Evolutionary conservation across 2,888 invertebrate species (phyloP), one percentile per base, ranked within the genome.

Genomic region (Troides oblongomaculatus): DNA sequence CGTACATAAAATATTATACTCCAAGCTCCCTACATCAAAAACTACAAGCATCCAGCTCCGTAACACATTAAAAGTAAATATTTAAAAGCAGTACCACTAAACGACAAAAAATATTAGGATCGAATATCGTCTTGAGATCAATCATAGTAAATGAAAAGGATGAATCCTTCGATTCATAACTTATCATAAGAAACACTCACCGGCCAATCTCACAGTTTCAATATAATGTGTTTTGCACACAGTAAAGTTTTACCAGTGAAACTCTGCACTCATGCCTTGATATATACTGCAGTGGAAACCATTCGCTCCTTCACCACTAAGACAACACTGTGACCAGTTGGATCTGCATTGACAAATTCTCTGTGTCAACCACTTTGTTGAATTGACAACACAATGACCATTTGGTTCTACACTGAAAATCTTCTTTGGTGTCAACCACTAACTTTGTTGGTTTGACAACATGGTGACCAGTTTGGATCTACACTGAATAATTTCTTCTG

Each of bases 121-220:
- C 90, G 90, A 91, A 90, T 88, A 90, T 88, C 88, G 88, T 89
- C 85, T 87, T 92, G 92, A 92, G 92, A 92, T 92, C 92, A 92
- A 88, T 89, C 85, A 83, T 85, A 87, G 87, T 85, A 82, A 84
- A 83, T 84, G 85, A 71, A 84, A 83, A 80, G 83, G 80, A 77
- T 74, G 84, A 76, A 83, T 81, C 83, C 75, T 75, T 36, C 69
- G 81, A 84, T 81, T 83, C 84, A 83, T 82, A 80, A 80, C 81
- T 83, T 80, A 83, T 78, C 76, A 64, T 71, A 81, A 79, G 78
- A 83, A 85, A 83, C 82, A 78, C 78, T 78, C 79, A 78, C 79
- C 77, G 78, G 76, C 78, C 79, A 78, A 76, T 62, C 77, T 74
- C 57, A 57, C 65, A 66, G 64, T 64, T n/a, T n/a, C 56, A n/a